Evolutionary conservation across 1,140 invertebrate genomes (phyloP), one percentile per base, ranked within the genome.

Genomic region (Elysia chlorotica): DNA sequence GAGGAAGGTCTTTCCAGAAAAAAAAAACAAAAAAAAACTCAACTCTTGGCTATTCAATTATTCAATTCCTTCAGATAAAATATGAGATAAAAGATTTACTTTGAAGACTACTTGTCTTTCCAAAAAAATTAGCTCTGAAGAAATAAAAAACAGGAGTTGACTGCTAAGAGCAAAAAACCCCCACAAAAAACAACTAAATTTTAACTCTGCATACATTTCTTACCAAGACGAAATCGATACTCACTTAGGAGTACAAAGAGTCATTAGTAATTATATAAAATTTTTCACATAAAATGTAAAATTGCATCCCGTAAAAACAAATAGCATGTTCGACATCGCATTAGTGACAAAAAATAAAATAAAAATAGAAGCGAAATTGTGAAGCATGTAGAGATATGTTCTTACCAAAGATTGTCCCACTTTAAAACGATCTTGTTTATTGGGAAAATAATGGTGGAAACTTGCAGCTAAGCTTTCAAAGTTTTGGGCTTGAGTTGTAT

Each of bases 341-440:
- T 33, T 48, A 48, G 41, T 48, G 41, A 10, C 41, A n/a, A 48
- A 10, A 48, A 48, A 14, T n/a, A 48, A 48, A 48, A n/a, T n/a
- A 48, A 10, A 48, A n/a, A n/a, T n/a, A n/a, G n/a, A n/a, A n/a
- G n/a, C n/a, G n/a, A n/a, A n/a, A n/a, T n/a, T n/a, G n/a, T n/a
- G n/a, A n/a, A n/a, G n/a, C n/a, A n/a, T n/a, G n/a, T n/a, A n/a
- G n/a, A n/a, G n/a, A 6, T 14, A 25, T 59, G 56, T 6, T 10
- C 81, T 80, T 84, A 88, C 88, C 73, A 89, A 74, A 38, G 88
- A 83, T 62, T 82, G 86, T 62, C 88, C 87, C 75, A 88, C 90
- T 88, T 93, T 93, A 81, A 94, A 95, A 83, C 92, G 91, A 79
- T 95, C 92, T 63, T 91, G 89, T 85, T 92, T 92, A 0, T 92